A percentile compares a stretch with the other conserved stretches of the same genome.
These are phyloP conservation scores for Tetramorium simillimum DNA, from an alignment of 1,140 invertebrate species.

Conservation along the genomic window DNA sequence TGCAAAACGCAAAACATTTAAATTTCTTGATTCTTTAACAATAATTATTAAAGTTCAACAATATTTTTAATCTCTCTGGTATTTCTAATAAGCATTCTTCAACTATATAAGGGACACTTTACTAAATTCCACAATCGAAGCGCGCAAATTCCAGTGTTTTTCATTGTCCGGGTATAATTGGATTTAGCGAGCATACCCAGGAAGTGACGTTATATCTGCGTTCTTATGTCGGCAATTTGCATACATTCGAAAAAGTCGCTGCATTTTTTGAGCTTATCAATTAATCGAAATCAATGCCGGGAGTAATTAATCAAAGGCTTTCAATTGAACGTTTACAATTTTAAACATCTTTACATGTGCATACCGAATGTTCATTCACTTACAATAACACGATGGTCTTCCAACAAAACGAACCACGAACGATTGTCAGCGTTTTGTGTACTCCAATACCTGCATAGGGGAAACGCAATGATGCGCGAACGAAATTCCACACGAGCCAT, in stretches of 20 bases:
- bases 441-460: slow-evolving; percentile 27
- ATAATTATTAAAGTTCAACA: not conserved
- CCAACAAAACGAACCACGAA: slow-evolving; percentile 39
- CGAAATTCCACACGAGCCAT: slow-evolving; percentile 59
- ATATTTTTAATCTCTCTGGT: slow-evolving; percentile 22
- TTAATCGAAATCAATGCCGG: not conserved
- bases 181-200: not conserved
- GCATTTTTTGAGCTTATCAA: not conserved
- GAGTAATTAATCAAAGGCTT: slow-evolving; percentile 54
- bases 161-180: slow-evolving; percentile 8
- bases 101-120: slow-evolving; percentile 15
- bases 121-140: slow-evolving; percentile 23
- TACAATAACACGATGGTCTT: slow-evolving; percentile 2
- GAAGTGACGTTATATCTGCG: slow-evolving; percentile 6
- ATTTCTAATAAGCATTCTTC: slow-evolving; percentile 23
- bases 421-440: slow-evolving; percentile 23
- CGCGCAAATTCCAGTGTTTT: slow-evolving; percentile 15
- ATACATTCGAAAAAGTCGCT: not conserved
- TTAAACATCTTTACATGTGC: slow-evolving; percentile 18
- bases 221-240: slow-evolving; percentile 33
- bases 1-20: not conserved
- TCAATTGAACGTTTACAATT: slow-evolving; percentile 23
- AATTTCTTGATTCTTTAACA: not conserved
- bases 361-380: not conserved
- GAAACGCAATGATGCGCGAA: slow-evolving; percentile 8